Base-by-base conservation (phyloP, 2,888 invertebrate species). In the Hypsopygia costalis region DNA sequence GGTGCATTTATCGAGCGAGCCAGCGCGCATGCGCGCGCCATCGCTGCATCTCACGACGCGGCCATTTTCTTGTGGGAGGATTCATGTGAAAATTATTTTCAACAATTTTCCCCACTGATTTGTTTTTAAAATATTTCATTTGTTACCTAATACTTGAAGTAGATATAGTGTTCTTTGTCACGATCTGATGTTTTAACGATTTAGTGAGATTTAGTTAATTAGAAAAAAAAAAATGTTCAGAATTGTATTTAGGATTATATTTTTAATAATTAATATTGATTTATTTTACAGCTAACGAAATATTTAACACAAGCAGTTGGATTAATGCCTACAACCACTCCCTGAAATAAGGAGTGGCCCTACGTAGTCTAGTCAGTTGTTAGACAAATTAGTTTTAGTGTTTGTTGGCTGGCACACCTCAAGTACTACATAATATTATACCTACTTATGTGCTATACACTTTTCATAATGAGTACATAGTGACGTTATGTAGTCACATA, bases 1-100 rank as follows among this genome's bases (percentile, higher is more conserved):
- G 83, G 81, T 82, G 83, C 76, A 80, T 69, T 73, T 86, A 88
- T 87, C 71, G 87, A 87, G 83, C 87, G 85, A 69, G 46, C 49
- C 44, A 67, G 38, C 57, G 65, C 87, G 89, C 89, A 86, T 82
- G 88, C 87, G 87, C 68, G 67, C 67, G 69, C 68, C 79, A 73
- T 76, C 74, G 69, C 74, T 81, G 81, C 85, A 82, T 79, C 76
- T 56, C 53, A 49, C 43, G 57, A 58, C 59, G 55, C 74, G 62
- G 77, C 83, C 83, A 81, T 82, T 81, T 82, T 79, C 76, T 71
- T 71, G 53, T 52, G 66, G 79, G 72, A 63, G 65, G 69, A 56
- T 57, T 58, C 55, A 58, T 62, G 51, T 62, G 61, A 62, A 60
- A 61, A 60, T 57, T 54, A 49, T 50, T 47, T 52, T 43, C 30